Percentiles rank a stretch among this genome's conserved stretches.
Conservation (phyloP, 2,888 invertebrate genomes). For the Drosophila anomalata region DNA sequence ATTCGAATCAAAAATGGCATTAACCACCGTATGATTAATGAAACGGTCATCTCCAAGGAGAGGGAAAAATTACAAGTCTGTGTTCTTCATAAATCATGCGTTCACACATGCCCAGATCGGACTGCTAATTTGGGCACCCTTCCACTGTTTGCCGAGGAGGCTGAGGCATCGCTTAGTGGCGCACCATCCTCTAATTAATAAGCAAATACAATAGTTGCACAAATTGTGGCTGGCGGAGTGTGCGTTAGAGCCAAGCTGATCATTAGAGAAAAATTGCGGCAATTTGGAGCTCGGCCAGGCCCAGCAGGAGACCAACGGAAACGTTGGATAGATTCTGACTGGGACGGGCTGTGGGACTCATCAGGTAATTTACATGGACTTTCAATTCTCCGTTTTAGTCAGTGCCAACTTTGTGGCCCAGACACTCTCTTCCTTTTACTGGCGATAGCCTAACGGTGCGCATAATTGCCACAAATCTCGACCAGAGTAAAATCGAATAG, state of each 20-base stretch:
- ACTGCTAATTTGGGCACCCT: conserved; percentile 61
- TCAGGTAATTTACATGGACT: conserved; percentile 76
- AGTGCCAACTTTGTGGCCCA: conserved; percentile 52
- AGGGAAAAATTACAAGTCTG: conserved; percentile 12
- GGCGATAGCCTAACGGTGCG: conserved; percentile 62
- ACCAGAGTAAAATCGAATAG: conserved; percentile 48
- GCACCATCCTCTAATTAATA: conserved; percentile 67
- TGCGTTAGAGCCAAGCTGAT: conserved; percentile 7
- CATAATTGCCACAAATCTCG: conserved; percentile 75
- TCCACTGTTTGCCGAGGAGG: conserved; percentile 36
- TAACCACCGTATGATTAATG: conserved; percentile 73
- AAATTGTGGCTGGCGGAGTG: conserved; percentile 46
- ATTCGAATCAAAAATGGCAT: conserved; percentile 63
- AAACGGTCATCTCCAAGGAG: conserved; percentile 67
- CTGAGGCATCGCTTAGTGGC: conserved; percentile 2
- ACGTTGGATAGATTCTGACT: conserved; percentile 16
- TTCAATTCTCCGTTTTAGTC: conserved; percentile 68
- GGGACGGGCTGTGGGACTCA: conserved; percentile 42
- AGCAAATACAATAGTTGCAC: conserved; percentile 64
- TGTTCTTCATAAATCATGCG: conserved; percentile 68
- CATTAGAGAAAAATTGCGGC: conserved; percentile 60
- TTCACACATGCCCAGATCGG: conserved; percentile 45
- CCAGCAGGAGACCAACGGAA: conserved; percentile 66
- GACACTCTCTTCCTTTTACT: conserved; percentile 78
- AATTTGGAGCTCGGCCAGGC: conserved; percentile 55